Percentiles rank a stretch among this genome's conserved stretches.
phyloP scores from a whole-genome alignment of 2,888 invertebrate species.

The Ichneumoninae sp. region DNA sequence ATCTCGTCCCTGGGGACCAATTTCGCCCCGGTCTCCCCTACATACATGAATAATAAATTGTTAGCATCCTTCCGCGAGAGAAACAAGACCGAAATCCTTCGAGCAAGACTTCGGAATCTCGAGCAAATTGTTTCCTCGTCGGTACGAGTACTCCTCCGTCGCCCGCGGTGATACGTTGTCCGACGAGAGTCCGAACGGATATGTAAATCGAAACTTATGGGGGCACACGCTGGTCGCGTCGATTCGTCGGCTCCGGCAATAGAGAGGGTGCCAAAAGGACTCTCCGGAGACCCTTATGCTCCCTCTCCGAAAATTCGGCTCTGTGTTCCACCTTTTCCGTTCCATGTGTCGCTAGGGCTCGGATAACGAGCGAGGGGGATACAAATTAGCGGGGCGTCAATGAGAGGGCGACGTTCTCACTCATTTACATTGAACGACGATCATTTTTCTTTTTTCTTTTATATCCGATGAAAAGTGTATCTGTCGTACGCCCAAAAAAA shows the following conservation, averaged over 20 bases:
- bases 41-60: too few relatives aligned
- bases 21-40: too few relatives aligned
- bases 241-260: constrained; percentile 17
- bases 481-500: background rate
- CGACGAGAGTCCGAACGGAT: background rate
- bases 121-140: constrained; percentile 81
- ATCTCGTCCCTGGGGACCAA: too few relatives aligned
- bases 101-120: constrained; percentile 70
- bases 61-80: too few relatives aligned
- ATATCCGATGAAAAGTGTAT: background rate
- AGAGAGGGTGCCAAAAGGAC: constrained; percentile 27
- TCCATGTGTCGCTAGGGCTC: background rate
- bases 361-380: background rate
- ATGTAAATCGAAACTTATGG: constrained; percentile 10
- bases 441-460: too few relatives aligned
- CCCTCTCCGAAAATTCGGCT: background rate
- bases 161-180: background rate
- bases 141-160: constrained; percentile 60
- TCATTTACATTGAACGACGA: background rate
- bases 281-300: constrained; percentile 25
- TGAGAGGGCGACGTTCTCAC: background rate
- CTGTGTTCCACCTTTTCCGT: background rate
- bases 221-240: constrained; percentile 7
- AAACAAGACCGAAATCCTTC: too few relatives aligned
- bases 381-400: background rate